These are phyloP conservation scores for Styela plicata DNA, from an alignment of 23 tunicate species.

Conservation along the genomic window DNA sequence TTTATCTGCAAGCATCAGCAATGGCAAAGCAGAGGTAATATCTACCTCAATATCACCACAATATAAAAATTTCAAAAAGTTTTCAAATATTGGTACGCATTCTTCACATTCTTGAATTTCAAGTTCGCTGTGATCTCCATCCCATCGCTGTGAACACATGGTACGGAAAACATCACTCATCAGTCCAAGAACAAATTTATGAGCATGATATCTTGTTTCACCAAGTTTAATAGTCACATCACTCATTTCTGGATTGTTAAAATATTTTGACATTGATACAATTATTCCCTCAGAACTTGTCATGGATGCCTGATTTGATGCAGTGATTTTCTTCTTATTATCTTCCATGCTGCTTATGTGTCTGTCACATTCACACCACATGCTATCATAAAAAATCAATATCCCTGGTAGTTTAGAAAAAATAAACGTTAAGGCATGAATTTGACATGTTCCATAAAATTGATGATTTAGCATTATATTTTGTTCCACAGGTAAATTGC, in stretches of 20 bases:
- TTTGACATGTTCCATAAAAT: too few species aligned
- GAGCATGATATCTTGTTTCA: slow-evolving; percentile 52
- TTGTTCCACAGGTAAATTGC: too few species aligned
- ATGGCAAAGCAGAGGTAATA: slow-evolving; percentile 70
- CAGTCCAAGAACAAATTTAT: slow-evolving; percentile 72
- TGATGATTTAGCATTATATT: too few species aligned
- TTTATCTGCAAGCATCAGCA: slow-evolving; percentile 90
- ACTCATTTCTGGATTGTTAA: slow-evolving; percentile 82
- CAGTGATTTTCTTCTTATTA: not conserved
- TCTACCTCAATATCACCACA: slow-evolving; percentile 61
- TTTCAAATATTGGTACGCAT: slow-evolving; percentile 79
- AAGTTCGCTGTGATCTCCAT: slow-evolving; percentile 44
- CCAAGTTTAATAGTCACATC: slow-evolving; percentile 71
- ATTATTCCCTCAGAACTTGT: not conserved
- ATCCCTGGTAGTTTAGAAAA: too few species aligned
- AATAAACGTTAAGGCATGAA: too few species aligned
- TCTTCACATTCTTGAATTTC: slow-evolving; percentile 76
- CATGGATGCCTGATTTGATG: not conserved
- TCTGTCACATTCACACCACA: not conserved
- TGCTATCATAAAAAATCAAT: not conserved
- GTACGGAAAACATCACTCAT: slow-evolving; percentile 93
- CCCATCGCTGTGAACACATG: slow-evolving; percentile 90
- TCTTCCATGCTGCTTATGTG: not conserved
- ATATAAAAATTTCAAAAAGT: slow-evolving; percentile 66
- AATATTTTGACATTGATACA: not conserved